Evolutionary conservation across 2,113 vertebrate species (phyloP), one percentile per base, ranked within the genome.

Genomic region (Percina caprodes): DNA sequence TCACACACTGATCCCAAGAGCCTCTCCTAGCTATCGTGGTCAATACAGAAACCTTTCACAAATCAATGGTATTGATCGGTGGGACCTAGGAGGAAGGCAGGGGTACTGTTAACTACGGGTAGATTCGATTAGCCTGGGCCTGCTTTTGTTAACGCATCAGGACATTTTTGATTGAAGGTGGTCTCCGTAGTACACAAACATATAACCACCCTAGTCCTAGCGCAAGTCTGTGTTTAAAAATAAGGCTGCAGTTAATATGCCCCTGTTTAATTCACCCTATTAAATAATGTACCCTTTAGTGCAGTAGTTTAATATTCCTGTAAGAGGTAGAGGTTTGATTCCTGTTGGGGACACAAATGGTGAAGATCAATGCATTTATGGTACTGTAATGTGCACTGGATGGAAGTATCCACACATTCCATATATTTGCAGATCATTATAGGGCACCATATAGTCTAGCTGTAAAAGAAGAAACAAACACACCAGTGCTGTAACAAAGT

Each of bases 31-130:
- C 88, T 82, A 89, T 91, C 35, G 77, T 82, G 86, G 90, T 94
- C 93, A 82, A 94, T 95, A 93, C 80, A 73, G 87, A 92, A 94
- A 94, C 93, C 94, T 94, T 95, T 94, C 89, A 91, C 91, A 84
- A 88, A 80, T 94, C 94, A 87, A 94, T 94, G 90, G 42, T 89
- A 94, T 94, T 86, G 93, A 94, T 82, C 33, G 69, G 70, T 69
- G 79, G 77, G 84, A 86, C 90, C 83, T 73, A 77, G 84, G 77
- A 84, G 89, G 84, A 88, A 91, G 85, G 76, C 87, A 81, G 88
- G 83, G 84, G 69, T 92, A 93, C 91, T 85, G 89, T 90, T 92
- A 92, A 92, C 88, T 90, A 87, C 77, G 90, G 88, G 72, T 63
- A 88, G 88, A 91, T 94, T 94, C 88, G 90, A 93, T 95, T 92